Evolutionary conservation across 2,797 vertebrate species (phyloP).

Genomic region (Rhinoraja longicauda): DNA sequence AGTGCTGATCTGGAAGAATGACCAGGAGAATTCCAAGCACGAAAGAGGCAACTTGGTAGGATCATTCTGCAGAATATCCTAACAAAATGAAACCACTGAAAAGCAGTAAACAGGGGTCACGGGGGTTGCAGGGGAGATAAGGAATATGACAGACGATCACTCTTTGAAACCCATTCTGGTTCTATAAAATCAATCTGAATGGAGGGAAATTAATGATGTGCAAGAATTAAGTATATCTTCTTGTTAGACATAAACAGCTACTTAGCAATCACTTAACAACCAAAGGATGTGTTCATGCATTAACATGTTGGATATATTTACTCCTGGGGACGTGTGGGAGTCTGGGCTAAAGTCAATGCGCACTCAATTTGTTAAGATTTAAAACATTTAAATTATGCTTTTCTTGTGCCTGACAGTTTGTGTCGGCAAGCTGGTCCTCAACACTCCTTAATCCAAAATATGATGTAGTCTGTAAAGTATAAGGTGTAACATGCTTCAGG

Average conservation of each 20-base stretch:
- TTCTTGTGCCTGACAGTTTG: not conserved
- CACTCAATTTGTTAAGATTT: not conserved
- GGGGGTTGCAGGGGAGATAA: not conserved
- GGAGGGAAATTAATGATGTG: not conserved
- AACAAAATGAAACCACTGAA: not conserved
- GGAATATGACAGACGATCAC: not conserved
- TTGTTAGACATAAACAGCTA: not conserved
- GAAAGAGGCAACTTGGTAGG: too few relatives aligned
- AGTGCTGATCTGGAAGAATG: not conserved
- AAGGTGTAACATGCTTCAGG: not conserved
- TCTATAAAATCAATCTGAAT: not conserved
- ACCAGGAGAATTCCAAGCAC: not conserved
- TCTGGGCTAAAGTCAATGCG: not conserved
- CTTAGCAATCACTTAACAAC: slow-evolving; percentile 24
- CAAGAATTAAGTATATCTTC: slow-evolving; percentile 16
- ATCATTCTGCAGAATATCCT: too few relatives aligned
- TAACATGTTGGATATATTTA: slow-evolving; percentile 14
- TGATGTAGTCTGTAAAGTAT: not conserved
- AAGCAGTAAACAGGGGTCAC: not conserved
- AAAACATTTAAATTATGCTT: not conserved
- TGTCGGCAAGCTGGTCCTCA: too few relatives aligned
- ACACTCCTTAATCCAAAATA: not conserved
- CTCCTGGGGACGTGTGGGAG: not conserved
- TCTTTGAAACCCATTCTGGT: not conserved
- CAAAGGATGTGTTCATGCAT: not conserved